Base-by-base conservation (phyloP, 2,113 vertebrate genomes). In the Ailurus styani region DNA sequence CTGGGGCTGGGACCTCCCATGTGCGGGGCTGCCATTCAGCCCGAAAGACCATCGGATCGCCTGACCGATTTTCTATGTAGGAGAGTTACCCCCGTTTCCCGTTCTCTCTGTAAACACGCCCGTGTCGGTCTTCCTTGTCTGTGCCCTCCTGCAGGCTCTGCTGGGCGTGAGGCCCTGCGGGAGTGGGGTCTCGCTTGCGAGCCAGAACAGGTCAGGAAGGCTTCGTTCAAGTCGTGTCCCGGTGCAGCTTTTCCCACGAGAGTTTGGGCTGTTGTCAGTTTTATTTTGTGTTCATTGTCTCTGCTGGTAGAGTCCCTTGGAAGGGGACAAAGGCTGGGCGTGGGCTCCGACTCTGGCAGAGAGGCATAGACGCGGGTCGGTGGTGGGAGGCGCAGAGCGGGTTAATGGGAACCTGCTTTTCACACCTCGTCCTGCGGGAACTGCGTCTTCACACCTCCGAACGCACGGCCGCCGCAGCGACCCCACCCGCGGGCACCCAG, bases 141-240 rank as follows among this genome's bases (percentile, higher is more conserved):
- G 2, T 1, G 68, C 23, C 5, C 0, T 12, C 31, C 47, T 29
- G 1, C 1, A 0, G 42, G 0, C 10, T 1, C 3, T 0, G n/a
- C 3, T 3, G 0, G 14, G 6, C 0, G 2, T 3, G 37, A 7
- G 17, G 50, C 7, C 25, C 42, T 2, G 25, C 15, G 0, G 84
- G 55, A 11, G 11, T 29, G 42, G 9, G 52, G 7, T 29, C 37
- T 47, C 13, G 1, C 57, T 6, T 0, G 3, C 8, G 21, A n/a
- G 3, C 20, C 66, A 1, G 1, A 3, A 34, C 0, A 5, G 20
- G 31, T 7, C n/a, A 14, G 3, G 37, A 7, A 18, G 45, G 7
- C 11, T 0, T 25, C 3, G 11, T 40, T 23, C 60, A 7, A 3
- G 40, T 29, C 17, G 4, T 2, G 6, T 18, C n/a, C n/a, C 6